Evolutionary conservation across 2,113 vertebrate genomes (phyloP).

Genomic region (Platycercus adscitus): DNA sequence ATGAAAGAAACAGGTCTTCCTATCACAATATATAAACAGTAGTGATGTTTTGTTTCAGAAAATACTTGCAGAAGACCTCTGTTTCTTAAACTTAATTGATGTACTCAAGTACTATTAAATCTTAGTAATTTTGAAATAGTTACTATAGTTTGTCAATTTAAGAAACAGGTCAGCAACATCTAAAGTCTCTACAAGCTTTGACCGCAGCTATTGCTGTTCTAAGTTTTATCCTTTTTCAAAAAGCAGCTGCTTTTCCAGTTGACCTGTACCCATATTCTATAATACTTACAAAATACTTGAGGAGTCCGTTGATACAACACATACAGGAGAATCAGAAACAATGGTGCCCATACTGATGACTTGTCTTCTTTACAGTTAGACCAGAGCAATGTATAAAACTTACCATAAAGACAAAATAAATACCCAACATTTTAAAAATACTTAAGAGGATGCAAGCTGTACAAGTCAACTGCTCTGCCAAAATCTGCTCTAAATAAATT

Average conservation of each 20-base stretch:
- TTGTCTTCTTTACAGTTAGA: background rate
- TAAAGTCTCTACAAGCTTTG: background rate
- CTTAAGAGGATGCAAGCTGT: background rate
- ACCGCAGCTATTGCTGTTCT: background rate
- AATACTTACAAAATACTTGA: background rate
- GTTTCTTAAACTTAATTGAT: background rate
- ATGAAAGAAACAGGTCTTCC: background rate
- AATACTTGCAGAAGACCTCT: background rate
- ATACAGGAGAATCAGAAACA: background rate
- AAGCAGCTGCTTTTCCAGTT: background rate
- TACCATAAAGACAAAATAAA: background rate
- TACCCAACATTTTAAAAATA: background rate
- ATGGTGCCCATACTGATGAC: accelerated
- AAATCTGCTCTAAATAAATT: background rate
- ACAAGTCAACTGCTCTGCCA: background rate
- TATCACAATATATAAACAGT: background rate
- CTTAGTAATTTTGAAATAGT: background rate
- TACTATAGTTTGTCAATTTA: background rate
- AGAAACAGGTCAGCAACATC: background rate
- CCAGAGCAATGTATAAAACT: background rate
- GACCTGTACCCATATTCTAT: background rate
- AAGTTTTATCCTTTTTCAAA: background rate
- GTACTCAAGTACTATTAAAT: background rate
- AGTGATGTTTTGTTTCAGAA: background rate
- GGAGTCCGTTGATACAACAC: background rate